Percentiles rank a stretch among this genome's conserved stretches.
Evolutionary conservation across 2,113 vertebrate genomes (phyloP).

Genomic region (Hypanus sabinus): DNA sequence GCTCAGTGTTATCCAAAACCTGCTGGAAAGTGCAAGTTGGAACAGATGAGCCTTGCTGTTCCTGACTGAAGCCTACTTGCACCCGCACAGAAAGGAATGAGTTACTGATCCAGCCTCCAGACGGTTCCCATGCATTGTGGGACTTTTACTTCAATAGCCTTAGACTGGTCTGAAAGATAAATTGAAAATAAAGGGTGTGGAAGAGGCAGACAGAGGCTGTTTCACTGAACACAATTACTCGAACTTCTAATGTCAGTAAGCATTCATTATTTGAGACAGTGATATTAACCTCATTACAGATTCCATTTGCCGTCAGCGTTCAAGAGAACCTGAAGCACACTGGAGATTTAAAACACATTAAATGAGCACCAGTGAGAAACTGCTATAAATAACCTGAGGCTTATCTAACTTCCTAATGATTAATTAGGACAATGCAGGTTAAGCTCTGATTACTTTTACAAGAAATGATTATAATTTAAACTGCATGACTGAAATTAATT

Average conservation of each 20-base stretch:
- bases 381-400: slow-evolving; percentile 17
- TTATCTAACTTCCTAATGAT: slow-evolving; percentile 17
- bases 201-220: background rate
- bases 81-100: background rate
- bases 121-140: background rate
- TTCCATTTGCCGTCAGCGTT: slow-evolving; percentile 4
- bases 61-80: background rate
- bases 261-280: background rate
- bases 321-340: background rate
- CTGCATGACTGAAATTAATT: background rate
- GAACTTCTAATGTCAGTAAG: background rate
- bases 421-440: slow-evolving; percentile 25
- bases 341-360: slow-evolving; percentile 22
- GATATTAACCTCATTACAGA: background rate
- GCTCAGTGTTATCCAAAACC: no score
- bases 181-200: background rate
- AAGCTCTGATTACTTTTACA: slow-evolving; percentile 4
- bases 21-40: background rate
- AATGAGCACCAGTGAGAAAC: background rate
- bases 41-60: background rate
- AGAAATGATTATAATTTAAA: slow-evolving; percentile 21
- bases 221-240: slow-evolving; percentile 5
- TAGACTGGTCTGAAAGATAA: background rate
- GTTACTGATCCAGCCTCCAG: background rate
- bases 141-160: background rate